These are phyloP conservation scores for Tinamus major DNA, from an alignment of 2,797 vertebrate genomes.

Conservation along the genomic window DNA sequence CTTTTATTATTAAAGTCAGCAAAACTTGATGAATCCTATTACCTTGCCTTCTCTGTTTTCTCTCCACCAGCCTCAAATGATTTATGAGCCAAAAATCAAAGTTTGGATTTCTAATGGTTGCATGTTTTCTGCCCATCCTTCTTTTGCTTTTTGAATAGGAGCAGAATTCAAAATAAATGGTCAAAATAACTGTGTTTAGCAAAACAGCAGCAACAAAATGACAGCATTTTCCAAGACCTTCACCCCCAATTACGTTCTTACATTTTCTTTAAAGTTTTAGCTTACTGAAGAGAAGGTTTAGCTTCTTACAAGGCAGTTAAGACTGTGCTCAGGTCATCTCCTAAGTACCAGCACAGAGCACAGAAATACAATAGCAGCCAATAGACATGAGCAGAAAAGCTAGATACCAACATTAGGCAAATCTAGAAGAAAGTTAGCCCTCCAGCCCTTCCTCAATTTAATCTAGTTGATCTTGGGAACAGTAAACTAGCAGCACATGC, in stretches of 20 bases:
- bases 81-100: slow-evolving; percentile 48
- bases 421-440: neutral
- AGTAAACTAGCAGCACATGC: rapidly evolving
- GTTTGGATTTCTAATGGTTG: neutral
- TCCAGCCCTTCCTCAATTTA: neutral
- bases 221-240: neutral
- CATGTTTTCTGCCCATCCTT: neutral
- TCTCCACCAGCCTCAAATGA: neutral
- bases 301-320: neutral
- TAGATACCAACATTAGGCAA: neutral
- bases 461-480: neutral
- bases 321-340: neutral
- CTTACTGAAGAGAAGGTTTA: slow-evolving; percentile 5
- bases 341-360: neutral
- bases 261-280: neutral
- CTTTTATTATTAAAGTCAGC: slow-evolving; percentile 69
- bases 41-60: slow-evolving; percentile 12
- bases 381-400: neutral
- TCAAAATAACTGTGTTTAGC: neutral
- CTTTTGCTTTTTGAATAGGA: neutral
- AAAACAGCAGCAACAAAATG: neutral
- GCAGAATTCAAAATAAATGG: neutral
- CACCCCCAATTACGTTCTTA: neutral
- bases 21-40: slow-evolving; percentile 48
- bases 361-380: neutral